Evolutionary conservation across 2,888 invertebrate genomes (phyloP).

Genomic region (Drosophila prostipennis): DNA sequence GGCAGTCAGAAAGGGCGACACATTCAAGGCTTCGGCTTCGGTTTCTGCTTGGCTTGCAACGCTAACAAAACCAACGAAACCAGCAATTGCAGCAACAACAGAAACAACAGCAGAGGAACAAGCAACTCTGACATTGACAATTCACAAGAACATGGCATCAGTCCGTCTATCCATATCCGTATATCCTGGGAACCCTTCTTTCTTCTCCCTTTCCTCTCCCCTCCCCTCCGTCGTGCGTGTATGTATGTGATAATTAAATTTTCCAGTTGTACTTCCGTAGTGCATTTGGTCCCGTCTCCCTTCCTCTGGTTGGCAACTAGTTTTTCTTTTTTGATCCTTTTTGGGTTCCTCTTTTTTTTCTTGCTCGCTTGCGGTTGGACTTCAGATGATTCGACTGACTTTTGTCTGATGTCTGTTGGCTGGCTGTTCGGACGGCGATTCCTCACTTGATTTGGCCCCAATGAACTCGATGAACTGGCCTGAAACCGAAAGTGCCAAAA

Average conservation of each 20-base stretch:
- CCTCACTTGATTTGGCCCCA: slow-evolving; percentile 65
- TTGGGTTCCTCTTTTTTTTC: slow-evolving; percentile 26
- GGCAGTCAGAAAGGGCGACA: slow-evolving; percentile 25
- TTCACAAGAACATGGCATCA: slow-evolving; percentile 64
- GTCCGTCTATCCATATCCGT: slow-evolving; percentile 30
- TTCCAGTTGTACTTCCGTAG: slow-evolving; percentile 67
- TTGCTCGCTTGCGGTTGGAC: slow-evolving; percentile 47
- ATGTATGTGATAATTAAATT: slow-evolving; percentile 69
- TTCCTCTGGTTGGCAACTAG: slow-evolving; percentile 14
- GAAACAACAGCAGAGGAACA: slow-evolving; percentile 24
- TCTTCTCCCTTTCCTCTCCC: not conserved
- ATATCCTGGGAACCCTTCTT: slow-evolving; percentile 7
- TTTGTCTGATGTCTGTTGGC: slow-evolving; percentile 43
- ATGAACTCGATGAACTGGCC: slow-evolving; percentile 53
- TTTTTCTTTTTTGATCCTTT: slow-evolving; percentile 10
- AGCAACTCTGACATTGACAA: slow-evolving; percentile 65
- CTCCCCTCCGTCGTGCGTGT: slow-evolving; percentile 12
- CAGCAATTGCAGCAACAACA: slow-evolving; percentile 11
- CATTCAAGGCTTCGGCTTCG: slow-evolving; percentile 50
- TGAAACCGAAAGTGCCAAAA: slow-evolving; percentile 67
- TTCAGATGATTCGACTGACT: slow-evolving; percentile 45
- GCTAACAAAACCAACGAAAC: slow-evolving; percentile 57
- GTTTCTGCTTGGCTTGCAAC: slow-evolving; percentile 48
- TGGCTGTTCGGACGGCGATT: slow-evolving; percentile 10
- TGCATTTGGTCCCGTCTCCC: slow-evolving; percentile 35